These are phyloP conservation scores for Mythimna albipuncta DNA, from an alignment of 2,888 invertebrate genomes.

Conservation along the genomic window DNA sequence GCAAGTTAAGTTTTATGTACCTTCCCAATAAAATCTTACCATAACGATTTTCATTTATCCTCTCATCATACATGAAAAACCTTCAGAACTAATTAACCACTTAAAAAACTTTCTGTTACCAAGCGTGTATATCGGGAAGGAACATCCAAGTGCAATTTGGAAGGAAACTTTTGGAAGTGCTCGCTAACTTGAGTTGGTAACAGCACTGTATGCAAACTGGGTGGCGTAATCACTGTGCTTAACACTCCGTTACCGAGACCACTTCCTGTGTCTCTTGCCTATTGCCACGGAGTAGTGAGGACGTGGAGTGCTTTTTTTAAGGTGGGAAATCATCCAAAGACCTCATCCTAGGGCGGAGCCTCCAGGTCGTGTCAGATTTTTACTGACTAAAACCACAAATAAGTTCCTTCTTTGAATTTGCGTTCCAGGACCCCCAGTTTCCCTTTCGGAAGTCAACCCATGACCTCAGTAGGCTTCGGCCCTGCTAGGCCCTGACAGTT, in stretches of 20 bases:
- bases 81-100: constrained; percentile 31
- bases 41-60: constrained; percentile 11
- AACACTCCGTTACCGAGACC: constrained; percentile 68
- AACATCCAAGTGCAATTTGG: constrained; percentile 53
- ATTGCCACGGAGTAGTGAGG: constrained; percentile 16
- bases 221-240: constrained; percentile 69
- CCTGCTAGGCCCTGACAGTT: too few species aligned
- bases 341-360: too few species aligned
- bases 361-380: too few species aligned
- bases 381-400: too few species aligned
- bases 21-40: background rate
- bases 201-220: constrained; percentile 68
- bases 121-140: constrained; percentile 36
- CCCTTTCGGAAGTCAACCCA: too few species aligned
- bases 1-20: background rate
- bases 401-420: too few species aligned
- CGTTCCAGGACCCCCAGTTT: too few species aligned
- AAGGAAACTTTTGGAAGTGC: constrained; percentile 51
- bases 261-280: constrained; percentile 64
- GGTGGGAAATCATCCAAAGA: too few species aligned
- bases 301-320: constrained; percentile 10
- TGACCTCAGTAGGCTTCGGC: too few species aligned
- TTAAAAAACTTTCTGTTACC: constrained; percentile 30
- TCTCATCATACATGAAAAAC: background rate
- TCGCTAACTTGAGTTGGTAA: constrained; percentile 51